These are phyloP conservation scores for Falco biarmicus DNA, from an alignment of 2,797 vertebrate species.

Conservation along the genomic window DNA sequence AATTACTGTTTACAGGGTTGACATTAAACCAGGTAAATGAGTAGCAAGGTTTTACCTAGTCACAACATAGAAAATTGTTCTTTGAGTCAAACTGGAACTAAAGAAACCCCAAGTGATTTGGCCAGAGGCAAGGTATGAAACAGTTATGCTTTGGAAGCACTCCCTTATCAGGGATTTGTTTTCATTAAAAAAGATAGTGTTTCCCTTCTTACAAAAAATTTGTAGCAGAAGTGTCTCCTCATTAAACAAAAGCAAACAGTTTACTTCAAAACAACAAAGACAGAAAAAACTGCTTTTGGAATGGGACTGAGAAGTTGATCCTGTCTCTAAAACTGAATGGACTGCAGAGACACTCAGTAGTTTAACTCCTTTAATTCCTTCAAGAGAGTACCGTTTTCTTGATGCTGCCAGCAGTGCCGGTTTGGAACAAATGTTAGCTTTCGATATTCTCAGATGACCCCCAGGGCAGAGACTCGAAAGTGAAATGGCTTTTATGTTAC, in stretches of 20 bases:
- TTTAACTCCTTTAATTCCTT: not conserved
- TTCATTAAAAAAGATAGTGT: not conserved
- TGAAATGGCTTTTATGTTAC: not conserved
- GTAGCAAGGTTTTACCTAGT: not conserved
- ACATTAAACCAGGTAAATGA: not conserved
- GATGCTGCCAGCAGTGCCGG: not conserved
- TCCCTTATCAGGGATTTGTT: not conserved
- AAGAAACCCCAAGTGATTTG: not conserved
- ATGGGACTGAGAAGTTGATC: not conserved
- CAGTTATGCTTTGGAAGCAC: not conserved
- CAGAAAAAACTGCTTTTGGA: not conserved
- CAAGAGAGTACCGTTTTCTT: not conserved
- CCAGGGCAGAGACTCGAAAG: not conserved
- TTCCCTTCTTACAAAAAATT: not conserved
- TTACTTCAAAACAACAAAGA: not conserved
- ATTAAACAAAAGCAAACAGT: not conserved
- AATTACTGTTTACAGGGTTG: not conserved
- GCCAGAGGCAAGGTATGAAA: not conserved
- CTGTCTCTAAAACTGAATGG: not conserved
- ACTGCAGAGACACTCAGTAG: not conserved
- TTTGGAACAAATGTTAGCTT: constrained; percentile 23
- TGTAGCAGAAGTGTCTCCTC: not conserved
- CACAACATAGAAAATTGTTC: not conserved
- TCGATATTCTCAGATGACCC: not conserved
- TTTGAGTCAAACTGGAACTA: not conserved